Evolutionary conservation across 2,113 vertebrate species (phyloP).

Genomic region (Chauna torquata): DNA sequence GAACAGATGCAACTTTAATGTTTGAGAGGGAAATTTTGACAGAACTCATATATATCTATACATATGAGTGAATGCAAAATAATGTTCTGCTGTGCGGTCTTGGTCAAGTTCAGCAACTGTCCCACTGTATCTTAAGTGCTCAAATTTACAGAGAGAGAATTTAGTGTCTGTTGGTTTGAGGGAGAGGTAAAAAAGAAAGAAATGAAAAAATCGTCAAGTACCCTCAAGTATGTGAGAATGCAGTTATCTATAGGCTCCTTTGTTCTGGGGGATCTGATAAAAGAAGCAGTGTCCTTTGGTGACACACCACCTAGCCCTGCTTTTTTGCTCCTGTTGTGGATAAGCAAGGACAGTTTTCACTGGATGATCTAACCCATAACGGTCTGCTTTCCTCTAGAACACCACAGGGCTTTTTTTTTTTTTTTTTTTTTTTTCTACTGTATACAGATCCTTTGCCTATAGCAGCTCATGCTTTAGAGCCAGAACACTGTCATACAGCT

Average conservation of each 20-base stretch:
- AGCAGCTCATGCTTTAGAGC: not conserved
- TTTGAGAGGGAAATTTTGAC: slow-evolving; percentile 1
- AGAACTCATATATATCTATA: not conserved
- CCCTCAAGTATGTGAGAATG: slow-evolving; percentile 53
- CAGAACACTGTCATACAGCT: not conserved
- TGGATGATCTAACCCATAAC: not conserved
- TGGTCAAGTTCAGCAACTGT: not conserved
- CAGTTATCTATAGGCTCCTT: slow-evolving; percentile 23
- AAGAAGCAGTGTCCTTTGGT: not conserved
- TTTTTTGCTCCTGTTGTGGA: not conserved
- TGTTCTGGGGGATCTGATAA: slow-evolving; percentile 36
- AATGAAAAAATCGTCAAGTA: not conserved
- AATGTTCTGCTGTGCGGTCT: not conserved
- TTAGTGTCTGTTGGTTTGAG: not conserved
- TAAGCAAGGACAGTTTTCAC: not conserved
- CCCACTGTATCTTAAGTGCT: not conserved
- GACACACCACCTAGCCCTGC: not conserved
- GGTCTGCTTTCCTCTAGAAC: not conserved
- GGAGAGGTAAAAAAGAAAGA: slow-evolving; percentile 5
- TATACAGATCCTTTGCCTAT: not conserved
- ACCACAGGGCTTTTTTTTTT: not conserved
- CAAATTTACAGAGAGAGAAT: not conserved
- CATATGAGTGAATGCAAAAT: not conserved
- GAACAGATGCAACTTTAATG: not conserved
- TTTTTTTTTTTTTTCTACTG: not conserved